Percentiles rank a stretch among this genome's conserved stretches.
Evolutionary conservation across 1,140 invertebrate species (phyloP).

Genomic region (Temnothorax nylanderi): DNA sequence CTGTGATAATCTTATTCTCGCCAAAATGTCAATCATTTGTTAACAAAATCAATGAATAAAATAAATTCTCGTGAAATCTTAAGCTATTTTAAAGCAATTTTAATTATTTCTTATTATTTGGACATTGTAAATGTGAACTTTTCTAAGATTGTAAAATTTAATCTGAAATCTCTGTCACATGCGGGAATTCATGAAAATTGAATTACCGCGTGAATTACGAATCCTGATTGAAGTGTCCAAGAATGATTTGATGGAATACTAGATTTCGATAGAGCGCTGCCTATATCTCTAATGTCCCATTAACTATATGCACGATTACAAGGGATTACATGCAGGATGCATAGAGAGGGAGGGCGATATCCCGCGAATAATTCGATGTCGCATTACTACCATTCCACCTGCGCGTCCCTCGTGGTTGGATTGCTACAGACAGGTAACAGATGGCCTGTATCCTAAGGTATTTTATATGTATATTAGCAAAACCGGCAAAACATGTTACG

Average conservation of each 20-base stretch:
- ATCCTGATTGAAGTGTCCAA: slow-evolving; percentile 31
- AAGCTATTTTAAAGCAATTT: background rate
- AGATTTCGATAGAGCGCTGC: background rate
- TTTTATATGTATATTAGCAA: background rate
- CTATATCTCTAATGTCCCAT: slow-evolving; percentile 49
- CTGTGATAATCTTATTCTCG: background rate
- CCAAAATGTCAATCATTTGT: background rate
- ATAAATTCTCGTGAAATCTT: background rate
- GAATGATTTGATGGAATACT: background rate
- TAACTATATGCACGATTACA: slow-evolving; percentile 55
- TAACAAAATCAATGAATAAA: background rate
- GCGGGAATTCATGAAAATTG: slow-evolving; percentile 13
- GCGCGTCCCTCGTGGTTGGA: slow-evolving; percentile 39
- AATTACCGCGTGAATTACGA: slow-evolving; percentile 25
- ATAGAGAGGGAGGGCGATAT: slow-evolving; percentile 54
- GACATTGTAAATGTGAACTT: background rate
- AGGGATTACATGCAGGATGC: slow-evolving; percentile 37
- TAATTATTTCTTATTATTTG: background rate
- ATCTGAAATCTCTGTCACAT: background rate
- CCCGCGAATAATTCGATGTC: slow-evolving; percentile 56
- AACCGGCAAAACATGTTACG: background rate
- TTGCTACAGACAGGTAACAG: slow-evolving; percentile 41
- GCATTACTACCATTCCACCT: slow-evolving; percentile 56
- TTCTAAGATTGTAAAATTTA: slow-evolving; percentile 6
- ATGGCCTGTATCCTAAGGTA: slow-evolving; percentile 6